Conservation (phyloP, 2,888 invertebrate genomes). For the Apamea epomidion region DNA sequence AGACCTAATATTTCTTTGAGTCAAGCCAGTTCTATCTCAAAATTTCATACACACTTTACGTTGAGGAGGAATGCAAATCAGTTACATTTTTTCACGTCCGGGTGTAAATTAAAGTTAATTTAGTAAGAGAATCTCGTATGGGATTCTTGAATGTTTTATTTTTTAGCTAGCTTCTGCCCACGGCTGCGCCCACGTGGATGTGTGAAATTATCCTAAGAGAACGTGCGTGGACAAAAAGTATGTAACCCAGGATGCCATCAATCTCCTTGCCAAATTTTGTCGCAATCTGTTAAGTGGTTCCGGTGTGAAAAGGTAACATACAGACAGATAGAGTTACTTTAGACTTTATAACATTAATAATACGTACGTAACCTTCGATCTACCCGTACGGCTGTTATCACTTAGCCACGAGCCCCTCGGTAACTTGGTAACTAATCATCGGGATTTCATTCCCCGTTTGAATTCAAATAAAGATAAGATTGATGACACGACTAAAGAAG, state of each 20-base stretch:
- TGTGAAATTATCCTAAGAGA: not conserved
- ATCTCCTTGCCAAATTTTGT: no score
- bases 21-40: slow-evolving; percentile 14
- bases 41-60: slow-evolving; percentile 28
- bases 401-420: no score
- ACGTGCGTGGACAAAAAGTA: not conserved
- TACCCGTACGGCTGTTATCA: no score
- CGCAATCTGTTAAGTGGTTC: no score
- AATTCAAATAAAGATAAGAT: not conserved
- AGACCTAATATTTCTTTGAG: slow-evolving; percentile 49
- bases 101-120: slow-evolving; percentile 12
- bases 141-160: not conserved
- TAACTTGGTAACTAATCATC: not conserved
- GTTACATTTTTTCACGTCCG: slow-evolving; percentile 28
- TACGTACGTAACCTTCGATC: no score
- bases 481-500: not conserved
- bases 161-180: not conserved
- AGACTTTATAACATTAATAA: not conserved
- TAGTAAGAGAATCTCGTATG: not conserved
- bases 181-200: not conserved
- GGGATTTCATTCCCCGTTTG: not conserved
- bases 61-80: slow-evolving; percentile 26
- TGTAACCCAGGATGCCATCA: not conserved
- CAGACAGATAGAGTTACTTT: not conserved
- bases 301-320: not conserved